Evolutionary conservation across 2,888 invertebrate genomes (phyloP).

Genomic region (Xylophagus ater): DNA sequence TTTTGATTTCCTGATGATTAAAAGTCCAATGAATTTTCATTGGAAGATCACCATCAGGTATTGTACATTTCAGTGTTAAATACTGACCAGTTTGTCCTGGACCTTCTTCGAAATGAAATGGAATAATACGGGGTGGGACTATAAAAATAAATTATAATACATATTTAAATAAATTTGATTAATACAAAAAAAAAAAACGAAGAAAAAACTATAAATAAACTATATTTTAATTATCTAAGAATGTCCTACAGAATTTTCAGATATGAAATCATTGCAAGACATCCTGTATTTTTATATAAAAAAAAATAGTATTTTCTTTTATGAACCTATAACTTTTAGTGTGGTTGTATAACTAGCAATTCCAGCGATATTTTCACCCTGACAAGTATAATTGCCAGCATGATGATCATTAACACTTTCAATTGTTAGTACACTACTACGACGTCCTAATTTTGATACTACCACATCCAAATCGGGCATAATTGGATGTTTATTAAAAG

Average conservation of each 20-base stretch:
- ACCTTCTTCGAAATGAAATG: conserved; percentile 66
- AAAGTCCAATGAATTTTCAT: conserved; percentile 65
- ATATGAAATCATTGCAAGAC: no score
- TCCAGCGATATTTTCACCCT: conserved; percentile 62
- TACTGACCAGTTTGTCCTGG: conserved; percentile 67
- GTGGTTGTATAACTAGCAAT: conserved; percentile 53
- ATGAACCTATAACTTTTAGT: conserved; percentile 59
- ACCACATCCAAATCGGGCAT: conserved; percentile 40
- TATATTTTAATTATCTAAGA: no score
- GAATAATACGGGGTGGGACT: conserved; percentile 72
- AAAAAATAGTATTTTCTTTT: no score
- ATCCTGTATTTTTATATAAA: neutral
- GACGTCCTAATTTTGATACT: conserved; percentile 48
- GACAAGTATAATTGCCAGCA: conserved; percentile 65
- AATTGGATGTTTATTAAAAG: conserved; percentile 40
- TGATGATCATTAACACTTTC: conserved; percentile 56
- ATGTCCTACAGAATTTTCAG: no score
- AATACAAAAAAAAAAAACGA: conserved; percentile 13
- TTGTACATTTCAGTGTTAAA: conserved; percentile 53
- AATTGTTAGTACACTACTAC: conserved; percentile 58
- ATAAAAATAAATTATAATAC: conserved; percentile 39
- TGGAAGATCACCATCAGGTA: conserved; percentile 69
- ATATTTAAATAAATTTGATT: conserved; percentile 13
- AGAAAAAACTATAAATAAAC: conserved; percentile 10
- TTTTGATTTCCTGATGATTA: conserved; percentile 41